Percentiles rank a stretch among this genome's conserved stretches.
phyloP scores from a whole-genome alignment of 2,888 invertebrate genomes.

The Parnassius glacialis region DNA sequence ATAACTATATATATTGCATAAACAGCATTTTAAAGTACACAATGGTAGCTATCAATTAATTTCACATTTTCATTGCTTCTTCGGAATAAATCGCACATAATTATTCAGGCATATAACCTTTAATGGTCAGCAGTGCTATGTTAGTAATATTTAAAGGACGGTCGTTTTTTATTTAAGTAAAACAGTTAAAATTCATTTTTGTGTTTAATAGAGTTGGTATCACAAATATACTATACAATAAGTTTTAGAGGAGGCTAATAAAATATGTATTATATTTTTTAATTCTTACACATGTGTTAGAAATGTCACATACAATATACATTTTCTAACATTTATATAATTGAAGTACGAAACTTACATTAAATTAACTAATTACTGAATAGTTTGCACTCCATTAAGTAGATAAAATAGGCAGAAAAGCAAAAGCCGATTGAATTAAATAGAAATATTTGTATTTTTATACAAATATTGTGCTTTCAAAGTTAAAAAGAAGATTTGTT shows the following conservation, averaged over 20 bases:
- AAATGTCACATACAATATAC: too few relatives aligned
- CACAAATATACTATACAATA: too few relatives aligned
- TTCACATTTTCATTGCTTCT: not conserved
- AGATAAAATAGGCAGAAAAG: not conserved
- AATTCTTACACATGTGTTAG: too few relatives aligned
- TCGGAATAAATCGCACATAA: not conserved
- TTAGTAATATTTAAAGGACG: not conserved
- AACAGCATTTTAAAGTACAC: not conserved
- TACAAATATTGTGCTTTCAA: too few relatives aligned
- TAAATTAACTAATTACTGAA: not conserved
- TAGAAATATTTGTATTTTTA: not conserved
- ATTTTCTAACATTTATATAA: too few relatives aligned
- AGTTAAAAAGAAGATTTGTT: not conserved
- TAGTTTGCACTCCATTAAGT: slow-evolving; percentile 2
- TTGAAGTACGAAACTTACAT: not conserved
- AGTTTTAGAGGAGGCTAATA: too few relatives aligned
- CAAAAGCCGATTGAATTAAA: slow-evolving; percentile 3
- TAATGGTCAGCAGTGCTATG: not conserved
- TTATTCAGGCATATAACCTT: not conserved
- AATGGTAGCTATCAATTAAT: not conserved
- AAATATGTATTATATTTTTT: too few relatives aligned
- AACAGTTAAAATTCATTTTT: too few relatives aligned
- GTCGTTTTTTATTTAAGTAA: too few relatives aligned
- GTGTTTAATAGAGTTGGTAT: too few relatives aligned
- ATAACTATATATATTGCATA: not conserved